Conservation (phyloP, 2,113 vertebrate species). For the Pluvialis apricaria region DNA sequence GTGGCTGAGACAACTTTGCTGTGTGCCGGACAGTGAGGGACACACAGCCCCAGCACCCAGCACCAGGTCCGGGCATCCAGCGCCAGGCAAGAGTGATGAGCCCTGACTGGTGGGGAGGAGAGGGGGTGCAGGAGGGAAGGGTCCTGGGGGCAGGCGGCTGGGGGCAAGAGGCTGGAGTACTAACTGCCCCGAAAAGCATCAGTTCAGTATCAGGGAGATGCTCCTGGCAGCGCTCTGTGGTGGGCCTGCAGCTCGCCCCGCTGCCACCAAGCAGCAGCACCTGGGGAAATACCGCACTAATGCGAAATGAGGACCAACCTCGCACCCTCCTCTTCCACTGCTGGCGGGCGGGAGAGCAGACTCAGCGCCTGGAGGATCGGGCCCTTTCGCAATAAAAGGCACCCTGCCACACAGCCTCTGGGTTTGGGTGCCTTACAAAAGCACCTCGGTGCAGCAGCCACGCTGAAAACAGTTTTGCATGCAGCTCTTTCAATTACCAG, state of each 20-base stretch:
- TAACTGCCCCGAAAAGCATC: neutral
- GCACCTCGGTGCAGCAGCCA: accelerated
- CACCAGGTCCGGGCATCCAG: neutral
- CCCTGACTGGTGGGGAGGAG: neutral
- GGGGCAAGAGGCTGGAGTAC: neutral
- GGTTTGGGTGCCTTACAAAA: neutral
- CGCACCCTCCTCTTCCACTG: too few species aligned
- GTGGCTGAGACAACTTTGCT: neutral
- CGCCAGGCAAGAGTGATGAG: too few species aligned
- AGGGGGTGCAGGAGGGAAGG: too few species aligned
- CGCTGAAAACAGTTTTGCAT: neutral
- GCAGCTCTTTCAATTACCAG: neutral
- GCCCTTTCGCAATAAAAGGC: neutral
- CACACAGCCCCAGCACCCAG: neutral
- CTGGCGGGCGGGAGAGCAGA: neutral
- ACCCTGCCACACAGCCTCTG: neutral
- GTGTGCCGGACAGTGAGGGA: neutral
- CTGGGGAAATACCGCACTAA: neutral
- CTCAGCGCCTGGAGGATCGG: neutral
- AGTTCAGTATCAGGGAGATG: neutral
- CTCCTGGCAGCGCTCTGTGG: too few species aligned
- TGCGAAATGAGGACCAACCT: neutral
- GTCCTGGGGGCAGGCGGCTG: neutral
- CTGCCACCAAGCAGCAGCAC: neutral
- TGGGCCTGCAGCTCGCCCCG: neutral